phyloP scores from a whole-genome alignment of 2,797 vertebrate genomes.

The Dipus sagitta region DNA sequence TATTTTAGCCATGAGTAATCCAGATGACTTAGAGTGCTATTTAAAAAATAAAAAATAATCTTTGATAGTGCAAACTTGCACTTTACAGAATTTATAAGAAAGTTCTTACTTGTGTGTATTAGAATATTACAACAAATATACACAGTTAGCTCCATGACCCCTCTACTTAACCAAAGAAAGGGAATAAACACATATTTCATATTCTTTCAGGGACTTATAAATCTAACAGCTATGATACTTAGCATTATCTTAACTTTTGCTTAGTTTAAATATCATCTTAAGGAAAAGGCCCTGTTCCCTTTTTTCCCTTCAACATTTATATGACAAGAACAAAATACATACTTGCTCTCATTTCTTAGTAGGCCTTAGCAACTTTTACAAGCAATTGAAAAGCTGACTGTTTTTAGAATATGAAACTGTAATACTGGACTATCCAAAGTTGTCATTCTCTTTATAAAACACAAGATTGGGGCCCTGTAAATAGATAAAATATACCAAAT shows the following conservation, averaged over 20 bases:
- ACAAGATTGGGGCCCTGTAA: not conserved
- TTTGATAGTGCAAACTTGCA: not conserved
- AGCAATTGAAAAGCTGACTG: not conserved
- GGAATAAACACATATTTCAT: not conserved
- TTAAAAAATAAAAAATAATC: not conserved
- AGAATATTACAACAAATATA: not conserved
- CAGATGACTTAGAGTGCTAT: not conserved
- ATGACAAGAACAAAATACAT: not conserved
- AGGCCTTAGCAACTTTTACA: not conserved
- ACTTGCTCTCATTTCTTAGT: not conserved
- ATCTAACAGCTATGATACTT: not conserved
- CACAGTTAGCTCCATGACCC: not conserved
- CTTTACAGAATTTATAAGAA: not conserved
- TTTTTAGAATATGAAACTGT: not conserved
- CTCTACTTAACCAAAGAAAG: not conserved
- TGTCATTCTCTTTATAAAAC: not conserved
- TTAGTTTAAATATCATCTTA: slow-evolving; percentile 19
- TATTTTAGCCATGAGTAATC: not conserved
- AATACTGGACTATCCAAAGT: not conserved
- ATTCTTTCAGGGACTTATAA: not conserved
- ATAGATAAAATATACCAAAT: not conserved
- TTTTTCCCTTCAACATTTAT: no score
- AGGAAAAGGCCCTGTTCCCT: not conserved
- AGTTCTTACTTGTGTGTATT: not conserved
- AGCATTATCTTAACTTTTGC: not conserved